A percentile compares a stretch with the other conserved stretches of the same genome.
phyloP scores from a whole-genome alignment of 2,113 vertebrate genomes.

The Erinaceus europaeus region DNA sequence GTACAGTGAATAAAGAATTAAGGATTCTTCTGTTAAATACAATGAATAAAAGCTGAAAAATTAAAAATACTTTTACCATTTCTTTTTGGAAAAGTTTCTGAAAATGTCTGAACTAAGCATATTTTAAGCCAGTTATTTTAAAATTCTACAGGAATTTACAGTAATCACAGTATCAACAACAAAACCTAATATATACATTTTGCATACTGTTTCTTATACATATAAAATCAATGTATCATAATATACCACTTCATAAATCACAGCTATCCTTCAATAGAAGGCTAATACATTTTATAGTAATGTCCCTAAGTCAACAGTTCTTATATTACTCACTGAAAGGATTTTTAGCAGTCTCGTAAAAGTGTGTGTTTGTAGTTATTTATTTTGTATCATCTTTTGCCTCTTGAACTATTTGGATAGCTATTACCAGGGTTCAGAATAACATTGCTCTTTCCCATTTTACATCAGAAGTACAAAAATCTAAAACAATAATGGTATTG shows the following conservation, averaged over 20 bases:
- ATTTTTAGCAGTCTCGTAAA: slow-evolving; percentile 15
- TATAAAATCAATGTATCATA: slow-evolving; percentile 45
- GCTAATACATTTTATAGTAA: slow-evolving; percentile 2
- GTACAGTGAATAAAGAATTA: no score
- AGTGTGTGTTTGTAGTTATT: background rate
- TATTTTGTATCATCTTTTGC: background rate
- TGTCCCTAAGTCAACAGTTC: background rate
- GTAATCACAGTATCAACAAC: slow-evolving; percentile 1
- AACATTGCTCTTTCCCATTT: background rate
- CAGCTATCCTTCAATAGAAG: slow-evolving; percentile 8
- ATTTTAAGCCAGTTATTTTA: slow-evolving; percentile 19
- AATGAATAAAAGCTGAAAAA: no score
- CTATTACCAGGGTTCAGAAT: background rate
- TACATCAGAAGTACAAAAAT: background rate
- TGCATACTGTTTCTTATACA: slow-evolving; percentile 14
- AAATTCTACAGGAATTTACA: background rate
- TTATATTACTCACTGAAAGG: background rate
- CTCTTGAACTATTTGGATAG: background rate
- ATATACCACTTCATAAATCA: slow-evolving; percentile 5
- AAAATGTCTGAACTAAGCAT: background rate
- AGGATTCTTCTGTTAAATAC: no score
- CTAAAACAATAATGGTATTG: background rate
- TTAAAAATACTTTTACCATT: background rate
- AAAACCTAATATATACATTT: background rate
- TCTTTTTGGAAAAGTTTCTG: background rate